Percentiles rank a stretch among this genome's conserved stretches.
These are phyloP conservation scores for Hippocampus zosterae DNA, from an alignment of 2,113 vertebrate genomes.

Conservation along the genomic window DNA sequence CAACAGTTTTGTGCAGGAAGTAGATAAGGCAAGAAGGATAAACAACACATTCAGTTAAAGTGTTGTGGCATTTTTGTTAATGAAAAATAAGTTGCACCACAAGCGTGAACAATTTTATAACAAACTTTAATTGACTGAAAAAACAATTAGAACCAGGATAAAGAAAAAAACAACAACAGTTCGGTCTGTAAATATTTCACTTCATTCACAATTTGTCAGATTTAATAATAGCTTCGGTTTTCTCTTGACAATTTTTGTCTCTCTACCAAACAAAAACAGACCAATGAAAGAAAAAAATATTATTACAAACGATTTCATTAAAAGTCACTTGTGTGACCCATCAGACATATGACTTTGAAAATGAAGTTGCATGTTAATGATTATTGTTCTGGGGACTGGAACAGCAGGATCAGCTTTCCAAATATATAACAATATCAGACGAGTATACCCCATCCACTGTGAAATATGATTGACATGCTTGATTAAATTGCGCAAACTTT, in stretches of 20 bases:
- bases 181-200: not conserved
- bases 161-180: conserved; percentile 17
- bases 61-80: conserved; percentile 59
- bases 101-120: conserved; percentile 51
- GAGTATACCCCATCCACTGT: too few relatives aligned
- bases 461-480: not conserved
- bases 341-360: too few relatives aligned
- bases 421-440: not conserved
- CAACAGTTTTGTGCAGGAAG: conserved; percentile 59
- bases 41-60: conserved; percentile 45
- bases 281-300: not conserved
- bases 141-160: conserved; percentile 5
- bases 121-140: conserved; percentile 14
- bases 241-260: conserved; percentile 1
- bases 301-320: too few relatives aligned
- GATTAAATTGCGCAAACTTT: not conserved
- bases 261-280: conserved; percentile 15
- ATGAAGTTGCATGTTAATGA: too few relatives aligned
- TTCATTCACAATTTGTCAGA: not conserved
- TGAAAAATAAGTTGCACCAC: conserved; percentile 38
- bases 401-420: too few relatives aligned
- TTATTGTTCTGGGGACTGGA: too few relatives aligned
- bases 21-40: conserved; percentile 63
- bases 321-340: too few relatives aligned
- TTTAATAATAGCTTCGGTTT: too few relatives aligned